Evolutionary conservation across 37 sponge, comb jelly and placozoan species (phyloP), one percentile per base, ranked within the genome.

Genomic region (Geodia barretti): DNA sequence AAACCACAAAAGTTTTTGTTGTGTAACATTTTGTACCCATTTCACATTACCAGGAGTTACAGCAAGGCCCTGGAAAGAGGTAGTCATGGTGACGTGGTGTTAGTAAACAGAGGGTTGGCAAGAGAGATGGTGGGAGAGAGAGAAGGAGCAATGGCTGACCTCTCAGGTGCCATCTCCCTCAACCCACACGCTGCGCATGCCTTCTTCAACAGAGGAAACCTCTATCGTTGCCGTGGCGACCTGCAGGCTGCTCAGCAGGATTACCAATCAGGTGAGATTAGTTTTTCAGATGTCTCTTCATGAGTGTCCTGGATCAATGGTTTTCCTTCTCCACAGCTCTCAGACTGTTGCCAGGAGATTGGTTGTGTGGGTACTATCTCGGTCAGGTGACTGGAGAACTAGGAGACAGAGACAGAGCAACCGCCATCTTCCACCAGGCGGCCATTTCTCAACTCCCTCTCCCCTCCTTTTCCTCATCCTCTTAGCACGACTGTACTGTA

Each of bases 131-230:
- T 93, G 59, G 82, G 82, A 39, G 84, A 91, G 23, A 68, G 42
- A 17, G 78, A 87, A 3, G 76, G 39, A 4, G 97, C 97, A 1
- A 37, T 93, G 68, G 87, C 30, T 0, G 94, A 96, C 65, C 85
- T 96, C 28, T 81, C 58, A 19, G 28, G 31, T 41, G 89, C 92
- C 8, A 84, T 86, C n/a, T 42, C 36, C 31, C 39, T 86, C 21
- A 94, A 93, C 79, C 95, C 92, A 9, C 85, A 71, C 54, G 73
- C 85, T 0, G 95, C 95, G 33, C 97, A 94, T 70, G 81, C 88
- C 59, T 89, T 86, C 84, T 94, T 88, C 87, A 97, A 97, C 75
- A 65, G 97, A 84, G 97, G 80, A 60, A 94, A 97, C 83, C 60
- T 97, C 24, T 60, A 85, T 69, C 67, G 74, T 20, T 67, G 82